phyloP scores from a whole-genome alignment of 2,797 vertebrate genomes.

The Poliocrania exsul region DNA sequence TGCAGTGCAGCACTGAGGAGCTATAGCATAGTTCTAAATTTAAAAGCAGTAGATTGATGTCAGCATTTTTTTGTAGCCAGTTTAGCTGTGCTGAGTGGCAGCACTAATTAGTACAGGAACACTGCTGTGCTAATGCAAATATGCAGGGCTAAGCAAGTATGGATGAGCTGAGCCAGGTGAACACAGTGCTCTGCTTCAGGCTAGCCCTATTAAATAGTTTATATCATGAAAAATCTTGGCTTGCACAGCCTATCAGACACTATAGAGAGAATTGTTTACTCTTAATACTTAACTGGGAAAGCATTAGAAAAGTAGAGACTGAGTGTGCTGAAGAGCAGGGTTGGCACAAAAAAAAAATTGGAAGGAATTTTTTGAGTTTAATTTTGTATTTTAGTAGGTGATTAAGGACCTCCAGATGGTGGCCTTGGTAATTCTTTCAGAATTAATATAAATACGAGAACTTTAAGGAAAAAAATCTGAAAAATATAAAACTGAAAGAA shows the following conservation, averaged over 20 bases:
- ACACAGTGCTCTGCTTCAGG: background rate
- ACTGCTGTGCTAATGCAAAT: background rate
- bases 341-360: background rate
- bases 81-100: background rate
- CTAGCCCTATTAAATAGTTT: rapidly evolving
- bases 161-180: background rate
- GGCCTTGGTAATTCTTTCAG: background rate
- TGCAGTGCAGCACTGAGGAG: background rate
- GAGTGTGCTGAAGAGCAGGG: background rate
- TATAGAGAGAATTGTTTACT: background rate
- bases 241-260: background rate
- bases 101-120: background rate
- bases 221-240: background rate
- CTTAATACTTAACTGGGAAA: background rate
- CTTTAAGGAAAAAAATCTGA: background rate
- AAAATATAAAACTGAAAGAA: background rate
- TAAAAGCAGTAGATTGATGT: background rate
- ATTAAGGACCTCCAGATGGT: background rate
- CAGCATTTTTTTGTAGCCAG: background rate
- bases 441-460: background rate
- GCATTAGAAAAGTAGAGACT: background rate
- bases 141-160: background rate
- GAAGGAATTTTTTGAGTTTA: background rate
- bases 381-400: background rate
- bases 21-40: background rate